Percentiles rank a stretch among this genome's conserved stretches.
These are phyloP conservation scores for Xanthorhoe spadicearia DNA, from an alignment of 2,888 invertebrate species.

Conservation along the genomic window DNA sequence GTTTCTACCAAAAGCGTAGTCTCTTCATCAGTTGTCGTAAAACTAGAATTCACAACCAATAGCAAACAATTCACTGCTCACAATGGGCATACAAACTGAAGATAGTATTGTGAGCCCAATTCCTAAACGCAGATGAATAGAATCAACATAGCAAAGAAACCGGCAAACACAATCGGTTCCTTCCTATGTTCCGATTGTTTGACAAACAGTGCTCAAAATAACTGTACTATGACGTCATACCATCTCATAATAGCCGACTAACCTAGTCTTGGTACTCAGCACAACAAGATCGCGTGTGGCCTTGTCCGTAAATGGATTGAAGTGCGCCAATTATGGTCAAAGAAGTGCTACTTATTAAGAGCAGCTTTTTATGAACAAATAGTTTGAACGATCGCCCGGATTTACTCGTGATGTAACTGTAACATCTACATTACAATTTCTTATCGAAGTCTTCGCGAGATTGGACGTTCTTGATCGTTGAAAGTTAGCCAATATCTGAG, in stretches of 20 bases:
- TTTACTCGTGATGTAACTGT: neutral
- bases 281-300: slow-evolving; percentile 30
- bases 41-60: too few relatives aligned
- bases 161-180: neutral
- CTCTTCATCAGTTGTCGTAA: too few relatives aligned
- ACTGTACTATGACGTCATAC: slow-evolving; percentile 21
- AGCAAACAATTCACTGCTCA: too few relatives aligned
- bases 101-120: too few relatives aligned
- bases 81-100: too few relatives aligned
- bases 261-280: slow-evolving; percentile 16
- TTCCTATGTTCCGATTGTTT: slow-evolving; percentile 5
- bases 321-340: slow-evolving; percentile 24
- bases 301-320: slow-evolving; percentile 29
- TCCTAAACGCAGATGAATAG: too few relatives aligned
- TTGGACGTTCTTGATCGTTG: too few relatives aligned
- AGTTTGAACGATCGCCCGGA: neutral
- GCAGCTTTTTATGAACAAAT: slow-evolving; percentile 19
- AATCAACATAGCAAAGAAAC: neutral
- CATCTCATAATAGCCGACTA: slow-evolving; percentile 20
- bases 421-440: too few relatives aligned
- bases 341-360: slow-evolving; percentile 12
- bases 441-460: too few relatives aligned
- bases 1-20: too few relatives aligned
- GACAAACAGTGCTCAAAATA: slow-evolving; percentile 19
- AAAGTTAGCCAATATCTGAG: too few relatives aligned